Percentiles rank a stretch among this genome's conserved stretches.
phyloP scores from a whole-genome alignment of 2,113 vertebrate genomes.

The Glaucidium brasilianum region DNA sequence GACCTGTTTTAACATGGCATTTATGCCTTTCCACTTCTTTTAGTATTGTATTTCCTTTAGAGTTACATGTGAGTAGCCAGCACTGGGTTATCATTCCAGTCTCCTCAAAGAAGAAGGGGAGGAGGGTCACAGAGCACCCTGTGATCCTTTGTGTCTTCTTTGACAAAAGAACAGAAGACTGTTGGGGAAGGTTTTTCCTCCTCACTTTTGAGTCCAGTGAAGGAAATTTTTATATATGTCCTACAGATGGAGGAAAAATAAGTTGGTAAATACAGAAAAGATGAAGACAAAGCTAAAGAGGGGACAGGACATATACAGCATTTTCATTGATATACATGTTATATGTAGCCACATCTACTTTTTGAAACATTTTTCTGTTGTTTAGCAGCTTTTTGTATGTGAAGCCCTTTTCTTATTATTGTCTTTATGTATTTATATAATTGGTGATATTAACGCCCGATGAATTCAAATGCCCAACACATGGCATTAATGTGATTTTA shows the following conservation, averaged over 20 bases:
- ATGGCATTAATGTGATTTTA: neutral
- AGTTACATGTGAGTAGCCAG: accelerated
- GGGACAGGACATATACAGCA: neutral
- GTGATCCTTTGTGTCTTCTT: neutral
- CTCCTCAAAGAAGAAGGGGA: neutral
- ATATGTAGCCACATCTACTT: neutral
- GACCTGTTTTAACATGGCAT: neutral
- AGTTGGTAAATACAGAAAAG: neutral
- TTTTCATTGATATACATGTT: neutral
- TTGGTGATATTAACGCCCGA: neutral
- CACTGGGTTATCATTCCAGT: neutral
- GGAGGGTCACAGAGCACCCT: neutral
- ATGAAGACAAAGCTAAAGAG: neutral
- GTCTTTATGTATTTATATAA: neutral
- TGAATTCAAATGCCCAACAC: neutral
- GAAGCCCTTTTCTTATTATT: neutral
- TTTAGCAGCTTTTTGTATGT: neutral
- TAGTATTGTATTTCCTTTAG: neutral
- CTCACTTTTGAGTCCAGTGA: neutral
- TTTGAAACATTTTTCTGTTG: neutral
- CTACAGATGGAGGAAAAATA: neutral
- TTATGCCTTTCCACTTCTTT: neutral
- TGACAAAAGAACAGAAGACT: neutral
- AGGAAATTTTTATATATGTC: neutral
- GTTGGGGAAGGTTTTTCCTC: neutral